Percentiles rank a stretch among this genome's conserved stretches.
These are phyloP conservation scores for Seriola aureovittata DNA, from an alignment of 2,113 vertebrate species.

Conservation along the genomic window DNA sequence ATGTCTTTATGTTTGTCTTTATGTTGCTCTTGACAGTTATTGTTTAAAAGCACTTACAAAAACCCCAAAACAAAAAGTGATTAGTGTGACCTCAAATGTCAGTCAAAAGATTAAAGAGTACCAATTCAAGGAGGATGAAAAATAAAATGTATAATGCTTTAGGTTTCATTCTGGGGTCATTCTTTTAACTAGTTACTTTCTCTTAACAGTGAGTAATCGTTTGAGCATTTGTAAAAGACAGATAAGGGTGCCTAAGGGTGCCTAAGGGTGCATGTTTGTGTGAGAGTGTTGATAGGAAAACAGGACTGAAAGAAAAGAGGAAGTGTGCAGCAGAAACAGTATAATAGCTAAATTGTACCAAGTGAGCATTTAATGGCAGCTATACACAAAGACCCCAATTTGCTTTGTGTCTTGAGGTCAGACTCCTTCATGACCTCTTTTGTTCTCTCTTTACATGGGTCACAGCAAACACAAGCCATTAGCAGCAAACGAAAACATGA, in stretches of 20 bases:
- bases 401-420: conserved; percentile 51
- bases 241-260: conserved; percentile 6
- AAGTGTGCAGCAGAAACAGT: conserved; percentile 1
- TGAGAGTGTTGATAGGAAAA: background rate
- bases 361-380: conserved; percentile 49
- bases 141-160: background rate
- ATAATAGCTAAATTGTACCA: conserved; percentile 55
- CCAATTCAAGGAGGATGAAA: background rate
- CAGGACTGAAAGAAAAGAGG: background rate
- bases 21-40: background rate
- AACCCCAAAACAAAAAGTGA: background rate
- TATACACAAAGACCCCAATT: conserved; percentile 68
- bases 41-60: background rate
- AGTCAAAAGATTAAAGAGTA: background rate
- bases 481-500: conserved; percentile 23
- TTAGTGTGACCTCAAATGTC: background rate
- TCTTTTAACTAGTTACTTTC: conserved; percentile 11
- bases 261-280: background rate
- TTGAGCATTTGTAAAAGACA: conserved; percentile 16
- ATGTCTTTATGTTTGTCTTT: background rate
- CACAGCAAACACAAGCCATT: conserved; percentile 23
- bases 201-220: background rate
- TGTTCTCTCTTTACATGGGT: conserved; percentile 30
- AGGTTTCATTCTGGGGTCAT: conserved; percentile 9
- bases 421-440: conserved; percentile 24